Evolutionary conservation across 64 coral and sea anemone genomes (phyloP).

Genomic region (Pocillopora damicornis): DNA sequence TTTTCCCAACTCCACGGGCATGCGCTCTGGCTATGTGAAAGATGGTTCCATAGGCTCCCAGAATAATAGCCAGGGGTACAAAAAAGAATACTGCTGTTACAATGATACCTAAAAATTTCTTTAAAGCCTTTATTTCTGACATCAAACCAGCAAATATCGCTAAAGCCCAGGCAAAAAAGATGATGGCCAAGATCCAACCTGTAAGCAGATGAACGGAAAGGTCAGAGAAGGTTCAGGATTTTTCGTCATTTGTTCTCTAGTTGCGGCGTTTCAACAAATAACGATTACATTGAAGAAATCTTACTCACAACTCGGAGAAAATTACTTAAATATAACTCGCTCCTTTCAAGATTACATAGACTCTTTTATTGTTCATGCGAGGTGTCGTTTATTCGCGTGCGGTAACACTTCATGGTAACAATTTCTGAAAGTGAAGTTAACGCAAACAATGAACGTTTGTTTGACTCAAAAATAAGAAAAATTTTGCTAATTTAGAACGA

Average conservation of each 20-base stretch:
- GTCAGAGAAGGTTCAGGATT: background rate
- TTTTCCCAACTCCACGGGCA: conserved; percentile 62
- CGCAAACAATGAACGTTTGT: too few species aligned
- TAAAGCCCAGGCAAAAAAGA: conserved; percentile 47
- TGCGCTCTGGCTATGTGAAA: conserved; percentile 72
- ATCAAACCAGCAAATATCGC: conserved; percentile 48
- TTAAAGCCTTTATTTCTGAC: background rate
- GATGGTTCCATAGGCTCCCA: conserved; percentile 56
- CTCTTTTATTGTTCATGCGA: too few species aligned
- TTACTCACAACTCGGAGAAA: too few species aligned
- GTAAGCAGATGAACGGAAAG: background rate
- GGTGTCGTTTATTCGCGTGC: too few species aligned
- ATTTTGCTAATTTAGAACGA: too few species aligned
- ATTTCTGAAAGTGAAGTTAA: too few species aligned
- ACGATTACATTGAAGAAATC: too few species aligned
- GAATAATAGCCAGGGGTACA: conserved; percentile 55
- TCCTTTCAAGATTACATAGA: too few species aligned
- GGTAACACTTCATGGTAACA: too few species aligned
- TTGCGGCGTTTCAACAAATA: too few species aligned
- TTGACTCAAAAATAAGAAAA: too few species aligned
- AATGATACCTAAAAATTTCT: conserved; percentile 45
- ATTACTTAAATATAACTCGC: too few species aligned
- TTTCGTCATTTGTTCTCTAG: background rate
- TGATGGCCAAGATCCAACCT: conserved; percentile 43
- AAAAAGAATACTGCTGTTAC: conserved; percentile 53